A percentile compares a stretch with the other conserved stretches of the same genome.
These are phyloP conservation scores for Sternarchorhynchus goeldii DNA, from an alignment of 2,797 vertebrate species.

Conservation along the genomic window DNA sequence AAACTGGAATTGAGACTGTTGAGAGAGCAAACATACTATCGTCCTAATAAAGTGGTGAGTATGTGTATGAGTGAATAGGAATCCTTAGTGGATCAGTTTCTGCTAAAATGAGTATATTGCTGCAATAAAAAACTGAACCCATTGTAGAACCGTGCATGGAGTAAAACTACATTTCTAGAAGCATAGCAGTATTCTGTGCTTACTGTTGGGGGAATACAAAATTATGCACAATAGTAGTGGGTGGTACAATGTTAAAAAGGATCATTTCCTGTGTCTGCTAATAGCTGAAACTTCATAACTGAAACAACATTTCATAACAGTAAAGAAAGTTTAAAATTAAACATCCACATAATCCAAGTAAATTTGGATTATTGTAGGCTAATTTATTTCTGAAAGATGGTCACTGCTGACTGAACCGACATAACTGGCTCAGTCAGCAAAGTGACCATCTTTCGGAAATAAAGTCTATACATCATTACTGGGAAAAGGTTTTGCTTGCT, in stretches of 20 bases:
- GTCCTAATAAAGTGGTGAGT: no score
- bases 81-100: no score
- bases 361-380: neutral
- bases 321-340: neutral
- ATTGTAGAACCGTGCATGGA: conserved; percentile 62
- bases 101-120: conserved; percentile 51
- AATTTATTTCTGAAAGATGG: neutral
- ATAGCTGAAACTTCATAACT: neutral
- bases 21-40: no score
- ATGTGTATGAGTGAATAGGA: no score
- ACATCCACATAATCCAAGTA: neutral
- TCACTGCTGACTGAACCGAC: neutral
- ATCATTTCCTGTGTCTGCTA: neutral
- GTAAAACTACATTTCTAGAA: conserved; percentile 68
- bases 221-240: conserved; percentile 61
- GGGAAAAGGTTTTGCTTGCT: no score
- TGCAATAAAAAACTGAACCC: neutral
- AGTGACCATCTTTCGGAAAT: no score
- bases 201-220: conserved; percentile 77
- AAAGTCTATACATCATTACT: no score
- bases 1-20: no score
- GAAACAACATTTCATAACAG: neutral
- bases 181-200: conserved; percentile 82
- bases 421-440: neutral
- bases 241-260: neutral